Conservation (phyloP, 2,797 vertebrate species). For the Remorina albescens region DNA sequence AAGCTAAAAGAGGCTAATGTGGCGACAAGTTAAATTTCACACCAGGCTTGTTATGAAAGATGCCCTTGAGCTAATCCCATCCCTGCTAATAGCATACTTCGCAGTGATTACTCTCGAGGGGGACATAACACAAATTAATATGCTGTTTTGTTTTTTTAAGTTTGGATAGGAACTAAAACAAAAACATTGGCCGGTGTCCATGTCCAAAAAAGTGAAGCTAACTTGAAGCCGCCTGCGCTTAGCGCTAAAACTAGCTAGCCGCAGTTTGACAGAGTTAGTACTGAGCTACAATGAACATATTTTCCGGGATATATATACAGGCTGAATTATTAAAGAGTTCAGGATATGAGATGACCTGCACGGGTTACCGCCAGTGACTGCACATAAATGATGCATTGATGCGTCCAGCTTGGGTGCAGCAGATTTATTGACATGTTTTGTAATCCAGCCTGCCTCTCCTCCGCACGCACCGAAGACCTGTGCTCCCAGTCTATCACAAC, state of each 20-base stretch:
- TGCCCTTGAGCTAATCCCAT: constrained; percentile 46
- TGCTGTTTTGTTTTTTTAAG: too few relatives aligned
- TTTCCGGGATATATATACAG: constrained; percentile 66
- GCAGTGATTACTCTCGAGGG: neutral
- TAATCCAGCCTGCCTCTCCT: constrained; percentile 45
- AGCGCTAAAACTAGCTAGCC: too few relatives aligned
- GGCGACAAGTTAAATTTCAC: constrained; percentile 42
- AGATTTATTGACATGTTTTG: constrained; percentile 78
- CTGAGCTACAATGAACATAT: constrained; percentile 55
- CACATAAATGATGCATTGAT: constrained; percentile 76
- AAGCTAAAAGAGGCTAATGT: constrained; percentile 55
- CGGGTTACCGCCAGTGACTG: constrained; percentile 53
- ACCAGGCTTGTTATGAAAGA: constrained; percentile 36
- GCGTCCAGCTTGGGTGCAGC: constrained; percentile 41
- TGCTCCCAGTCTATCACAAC: constrained; percentile 62
- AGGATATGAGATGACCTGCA: constrained; percentile 72
- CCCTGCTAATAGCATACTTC: constrained; percentile 13
- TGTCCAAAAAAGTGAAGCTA: too few relatives aligned
- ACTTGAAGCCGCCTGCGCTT: too few relatives aligned
- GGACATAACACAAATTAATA: neutral
- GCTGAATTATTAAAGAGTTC: constrained; percentile 76
- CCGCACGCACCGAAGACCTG: constrained; percentile 56
- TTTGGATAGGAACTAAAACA: neutral
- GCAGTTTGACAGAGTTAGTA: constrained; percentile 16
- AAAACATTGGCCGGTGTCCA: too few relatives aligned